phyloP scores from a whole-genome alignment of 1,140 invertebrate genomes.

The Ceratina australensis region DNA sequence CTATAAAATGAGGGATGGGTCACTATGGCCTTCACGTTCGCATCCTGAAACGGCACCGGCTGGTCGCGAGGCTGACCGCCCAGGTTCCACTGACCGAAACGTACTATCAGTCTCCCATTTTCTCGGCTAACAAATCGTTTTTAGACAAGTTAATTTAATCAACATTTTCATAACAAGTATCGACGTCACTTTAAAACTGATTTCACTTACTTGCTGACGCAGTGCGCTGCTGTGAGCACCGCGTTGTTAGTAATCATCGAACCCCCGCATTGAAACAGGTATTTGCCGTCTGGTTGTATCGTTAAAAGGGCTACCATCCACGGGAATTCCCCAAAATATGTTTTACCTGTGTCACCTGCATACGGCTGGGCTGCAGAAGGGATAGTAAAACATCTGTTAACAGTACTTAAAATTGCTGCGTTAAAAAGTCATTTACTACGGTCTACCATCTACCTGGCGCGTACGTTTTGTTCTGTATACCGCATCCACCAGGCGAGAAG shows the following conservation, averaged over 20 bases:
- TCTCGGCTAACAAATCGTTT: conserved; percentile 57
- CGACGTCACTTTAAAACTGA: too few species aligned
- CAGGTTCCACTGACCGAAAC: conserved; percentile 78
- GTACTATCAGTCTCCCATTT: conserved; percentile 63
- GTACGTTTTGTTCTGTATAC: conserved; percentile 38
- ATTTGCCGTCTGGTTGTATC: conserved; percentile 50
- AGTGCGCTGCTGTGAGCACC: conserved; percentile 81
- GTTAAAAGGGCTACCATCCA: conserved; percentile 80
- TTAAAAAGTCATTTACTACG: neutral
- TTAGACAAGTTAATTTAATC: too few species aligned
- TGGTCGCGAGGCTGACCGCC: conserved; percentile 77
- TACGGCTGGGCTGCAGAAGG: conserved; percentile 56
- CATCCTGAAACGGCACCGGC: conserved; percentile 81
- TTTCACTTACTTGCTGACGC: conserved; percentile 70
- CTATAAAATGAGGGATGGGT: conserved; percentile 78
- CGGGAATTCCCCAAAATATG: conserved; percentile 82
- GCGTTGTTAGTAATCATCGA: conserved; percentile 79
- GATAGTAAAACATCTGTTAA: neutral
- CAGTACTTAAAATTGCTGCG: neutral
- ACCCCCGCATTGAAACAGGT: conserved; percentile 77
- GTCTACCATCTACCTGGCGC: conserved; percentile 37
- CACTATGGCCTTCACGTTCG: conserved; percentile 75
- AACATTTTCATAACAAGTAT: too few species aligned
- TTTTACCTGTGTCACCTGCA: conserved; percentile 55
- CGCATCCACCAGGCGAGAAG: conserved; percentile 28